These are phyloP conservation scores for Lasioglossum malachurum DNA, from an alignment of 2,888 invertebrate genomes.

Conservation along the genomic window DNA sequence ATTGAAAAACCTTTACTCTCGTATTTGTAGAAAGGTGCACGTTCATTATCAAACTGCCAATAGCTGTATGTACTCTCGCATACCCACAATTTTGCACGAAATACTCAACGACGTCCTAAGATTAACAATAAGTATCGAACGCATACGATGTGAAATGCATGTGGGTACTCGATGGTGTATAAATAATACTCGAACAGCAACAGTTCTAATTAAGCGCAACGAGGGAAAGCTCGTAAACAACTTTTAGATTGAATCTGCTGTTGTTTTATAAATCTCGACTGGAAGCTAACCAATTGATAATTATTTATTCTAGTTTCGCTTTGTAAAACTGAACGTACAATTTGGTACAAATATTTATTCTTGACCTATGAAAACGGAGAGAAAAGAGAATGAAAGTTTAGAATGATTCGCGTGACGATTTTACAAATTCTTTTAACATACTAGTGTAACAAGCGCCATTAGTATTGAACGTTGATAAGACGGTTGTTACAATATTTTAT, in stretches of 20 bases:
- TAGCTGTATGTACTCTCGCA: conserved; percentile 53
- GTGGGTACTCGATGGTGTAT: conserved; percentile 25
- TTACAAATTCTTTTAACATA: not conserved
- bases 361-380: not conserved
- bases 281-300: not conserved
- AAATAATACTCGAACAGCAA: not conserved
- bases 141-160: conserved; percentile 34
- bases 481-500: not conserved
- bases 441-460: not conserved
- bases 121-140: conserved; percentile 58
- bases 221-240: not conserved
- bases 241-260: not conserved
- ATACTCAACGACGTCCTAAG: conserved; percentile 60
- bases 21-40: conserved; percentile 55
- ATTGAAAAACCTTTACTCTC: conserved; percentile 45
- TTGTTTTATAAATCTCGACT: not conserved
- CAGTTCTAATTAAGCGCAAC: not conserved
- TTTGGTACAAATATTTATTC: not conserved
- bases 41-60: conserved; percentile 63
- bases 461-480: not conserved
- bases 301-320: not conserved
- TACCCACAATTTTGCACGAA: conserved; percentile 52
- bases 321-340: not conserved
- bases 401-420: not conserved
- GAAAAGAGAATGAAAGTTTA: not conserved